A percentile compares a stretch with the other conserved stretches of the same genome.
phyloP scores from a whole-genome alignment of 1,140 invertebrate genomes.

The Pseudomyrmex sp. region DNA sequence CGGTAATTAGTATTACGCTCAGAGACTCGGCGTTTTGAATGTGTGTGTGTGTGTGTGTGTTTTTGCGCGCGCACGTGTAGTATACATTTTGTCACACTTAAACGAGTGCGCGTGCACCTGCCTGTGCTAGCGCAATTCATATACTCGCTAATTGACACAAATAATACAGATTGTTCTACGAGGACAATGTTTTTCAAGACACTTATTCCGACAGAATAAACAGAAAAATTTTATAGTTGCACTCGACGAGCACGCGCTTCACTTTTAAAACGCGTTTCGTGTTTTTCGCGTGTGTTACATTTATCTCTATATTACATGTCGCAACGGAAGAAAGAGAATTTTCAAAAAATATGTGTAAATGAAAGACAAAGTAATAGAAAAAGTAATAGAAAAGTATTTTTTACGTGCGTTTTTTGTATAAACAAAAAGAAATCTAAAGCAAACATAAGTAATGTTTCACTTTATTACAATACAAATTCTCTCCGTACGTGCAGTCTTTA shows the following conservation, averaged over 20 bases:
- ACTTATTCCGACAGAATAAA: slow-evolving; percentile 26
- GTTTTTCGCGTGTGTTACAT: slow-evolving; percentile 23
- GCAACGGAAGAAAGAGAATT: slow-evolving; percentile 2
- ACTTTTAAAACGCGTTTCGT: slow-evolving; percentile 3
- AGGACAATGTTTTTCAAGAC: slow-evolving; percentile 62
- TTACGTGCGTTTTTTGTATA: not conserved
- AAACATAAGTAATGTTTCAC: not conserved
- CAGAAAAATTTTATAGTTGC: slow-evolving; percentile 32
- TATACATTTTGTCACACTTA: slow-evolving; percentile 54
- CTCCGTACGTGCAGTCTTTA: too few relatives aligned
- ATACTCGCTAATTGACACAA: slow-evolving; percentile 66
- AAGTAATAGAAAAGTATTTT: not conserved
- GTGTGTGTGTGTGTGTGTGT: too few relatives aligned
- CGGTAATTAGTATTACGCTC: slow-evolving; percentile 61
- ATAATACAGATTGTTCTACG: slow-evolving; percentile 64
- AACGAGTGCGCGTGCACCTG: slow-evolving; percentile 64
- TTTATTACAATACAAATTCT: too few relatives aligned
- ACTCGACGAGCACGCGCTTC: slow-evolving; percentile 7
- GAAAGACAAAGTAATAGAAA: not conserved
- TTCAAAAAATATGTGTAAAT: slow-evolving; percentile 18
- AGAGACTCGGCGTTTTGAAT: slow-evolving; percentile 27
- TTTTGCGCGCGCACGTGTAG: not conserved
- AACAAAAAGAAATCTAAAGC: slow-evolving; percentile 1
- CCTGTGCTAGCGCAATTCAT: not conserved
- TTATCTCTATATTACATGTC: not conserved